Evolutionary conservation across 2,113 vertebrate species (phyloP).

Genomic region (Perccottus glenii): DNA sequence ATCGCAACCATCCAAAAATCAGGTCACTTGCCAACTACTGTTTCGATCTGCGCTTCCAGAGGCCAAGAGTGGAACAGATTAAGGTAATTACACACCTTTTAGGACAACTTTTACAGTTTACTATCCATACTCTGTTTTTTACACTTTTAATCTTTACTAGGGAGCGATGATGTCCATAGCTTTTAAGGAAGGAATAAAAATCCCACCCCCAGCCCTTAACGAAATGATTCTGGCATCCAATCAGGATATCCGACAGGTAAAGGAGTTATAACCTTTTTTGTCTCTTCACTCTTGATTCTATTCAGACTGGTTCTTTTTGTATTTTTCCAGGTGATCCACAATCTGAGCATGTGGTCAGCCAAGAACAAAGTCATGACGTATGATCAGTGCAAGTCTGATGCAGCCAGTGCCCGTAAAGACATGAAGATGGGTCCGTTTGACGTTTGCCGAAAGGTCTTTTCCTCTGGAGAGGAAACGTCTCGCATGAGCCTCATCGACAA

Average conservation of each 20-base stretch:
- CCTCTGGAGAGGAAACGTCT: slow-evolving; percentile 83
- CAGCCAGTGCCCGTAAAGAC: slow-evolving; percentile 90
- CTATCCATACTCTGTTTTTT: background rate
- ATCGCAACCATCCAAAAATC: slow-evolving; percentile 95
- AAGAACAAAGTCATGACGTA: slow-evolving; percentile 90
- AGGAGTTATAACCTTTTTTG: background rate
- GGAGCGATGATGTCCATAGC: slow-evolving; percentile 97
- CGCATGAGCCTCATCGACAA: slow-evolving; percentile 94
- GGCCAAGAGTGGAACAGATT: slow-evolving; percentile 94
- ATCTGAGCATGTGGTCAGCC: slow-evolving; percentile 96
- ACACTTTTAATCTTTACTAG: slow-evolving; percentile 65
- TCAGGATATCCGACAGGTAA: slow-evolving; percentile 97
- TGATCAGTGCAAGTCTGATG: slow-evolving; percentile 89
- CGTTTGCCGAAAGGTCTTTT: slow-evolving; percentile 93
- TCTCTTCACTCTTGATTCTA: background rate
- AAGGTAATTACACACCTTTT: slow-evolving; percentile 81
- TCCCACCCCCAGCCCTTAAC: slow-evolving; percentile 93
- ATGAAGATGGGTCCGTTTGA: slow-evolving; percentile 95
- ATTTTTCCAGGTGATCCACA: slow-evolving; percentile 88
- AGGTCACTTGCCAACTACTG: slow-evolving; percentile 95
- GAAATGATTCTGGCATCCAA: slow-evolving; percentile 96
- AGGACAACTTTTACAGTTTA: background rate
- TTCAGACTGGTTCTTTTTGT: background rate
- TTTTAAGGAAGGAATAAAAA: slow-evolving; percentile 94
- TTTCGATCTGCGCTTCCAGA: slow-evolving; percentile 94